These are phyloP conservation scores for Teleogryllus occipitalis DNA, from an alignment of 1,140 invertebrate species.

Conservation along the genomic window DNA sequence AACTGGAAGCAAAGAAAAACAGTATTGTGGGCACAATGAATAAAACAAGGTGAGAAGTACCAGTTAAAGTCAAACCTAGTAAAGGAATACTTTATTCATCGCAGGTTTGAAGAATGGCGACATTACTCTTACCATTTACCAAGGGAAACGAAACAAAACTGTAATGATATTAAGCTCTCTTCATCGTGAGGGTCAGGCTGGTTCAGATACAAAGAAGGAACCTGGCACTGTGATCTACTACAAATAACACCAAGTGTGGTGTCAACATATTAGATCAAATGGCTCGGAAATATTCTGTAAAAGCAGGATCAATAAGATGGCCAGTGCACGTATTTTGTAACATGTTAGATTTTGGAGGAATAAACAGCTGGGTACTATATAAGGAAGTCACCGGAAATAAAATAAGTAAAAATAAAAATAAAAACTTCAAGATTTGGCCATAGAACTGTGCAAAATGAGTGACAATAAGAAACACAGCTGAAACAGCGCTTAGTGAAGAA, in stretches of 20 bases:
- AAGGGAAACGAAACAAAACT: conserved; percentile 28
- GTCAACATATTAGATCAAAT: conserved; percentile 27
- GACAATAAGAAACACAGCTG: too few relatives aligned
- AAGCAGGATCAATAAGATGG: conserved; percentile 23
- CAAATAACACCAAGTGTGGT: conserved; percentile 28
- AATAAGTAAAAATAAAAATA: too few relatives aligned
- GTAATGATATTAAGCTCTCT: conserved; percentile 26
- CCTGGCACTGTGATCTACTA: conserved; percentile 28
- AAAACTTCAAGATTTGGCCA: too few relatives aligned
- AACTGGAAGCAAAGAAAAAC: too few relatives aligned
- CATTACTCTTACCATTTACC: conserved; percentile 27
- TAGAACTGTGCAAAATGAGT: too few relatives aligned
- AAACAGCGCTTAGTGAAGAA: too few relatives aligned
- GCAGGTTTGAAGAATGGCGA: too few relatives aligned
- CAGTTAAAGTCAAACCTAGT: too few relatives aligned
- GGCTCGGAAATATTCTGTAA: conserved; percentile 22
- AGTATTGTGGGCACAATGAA: too few relatives aligned
- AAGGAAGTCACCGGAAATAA: conserved; percentile 15
- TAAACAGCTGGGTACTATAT: conserved; percentile 23
- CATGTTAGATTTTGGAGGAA: conserved; percentile 26
- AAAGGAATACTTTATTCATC: too few relatives aligned
- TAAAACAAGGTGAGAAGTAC: too few relatives aligned
- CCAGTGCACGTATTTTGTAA: conserved; percentile 28
- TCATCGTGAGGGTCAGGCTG: conserved; percentile 25
- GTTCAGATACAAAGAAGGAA: conserved; percentile 23